These are phyloP conservation scores for Eriocheir sinensis DNA, from an alignment of 1,140 invertebrate genomes.

Conservation along the genomic window DNA sequence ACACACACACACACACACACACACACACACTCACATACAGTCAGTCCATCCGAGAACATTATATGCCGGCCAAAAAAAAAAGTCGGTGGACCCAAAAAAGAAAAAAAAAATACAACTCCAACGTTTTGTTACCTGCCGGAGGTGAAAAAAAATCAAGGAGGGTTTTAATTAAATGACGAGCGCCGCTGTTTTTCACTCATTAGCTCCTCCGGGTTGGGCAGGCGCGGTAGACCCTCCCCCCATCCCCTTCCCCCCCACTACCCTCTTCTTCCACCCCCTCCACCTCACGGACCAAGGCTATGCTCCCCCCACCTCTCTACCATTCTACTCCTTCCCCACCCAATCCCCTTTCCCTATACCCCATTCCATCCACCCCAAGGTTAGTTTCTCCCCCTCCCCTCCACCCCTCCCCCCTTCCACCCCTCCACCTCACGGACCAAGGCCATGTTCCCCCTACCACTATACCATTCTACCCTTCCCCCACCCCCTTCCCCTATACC, in stretches of 20 bases:
- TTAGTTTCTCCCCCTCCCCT: neutral
- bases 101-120: constrained; percentile 35
- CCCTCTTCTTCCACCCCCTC: too few relatives aligned
- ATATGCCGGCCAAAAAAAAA: neutral
- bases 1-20: neutral
- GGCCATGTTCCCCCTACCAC: neutral
- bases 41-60: neutral
- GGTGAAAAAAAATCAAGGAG: constrained; percentile 65
- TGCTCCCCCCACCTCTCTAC: neutral
- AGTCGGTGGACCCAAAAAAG: neutral
- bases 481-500: neutral
- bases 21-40: neutral
- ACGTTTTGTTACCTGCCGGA: constrained; percentile 37
- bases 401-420: neutral
- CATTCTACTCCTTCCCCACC: neutral
- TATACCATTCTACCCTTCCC: neutral
- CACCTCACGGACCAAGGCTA: too few relatives aligned
- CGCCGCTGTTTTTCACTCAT: constrained; percentile 60
- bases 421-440: neutral
- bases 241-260: too few relatives aligned
- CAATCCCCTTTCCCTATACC: too few relatives aligned
- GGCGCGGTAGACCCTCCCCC: neutral
- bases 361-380: too few relatives aligned
- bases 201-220: constrained; percentile 44
- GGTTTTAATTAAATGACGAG: constrained; percentile 71